Base-by-base conservation (phyloP, 2,113 vertebrate genomes). In the Myiagra hebetior region DNA sequence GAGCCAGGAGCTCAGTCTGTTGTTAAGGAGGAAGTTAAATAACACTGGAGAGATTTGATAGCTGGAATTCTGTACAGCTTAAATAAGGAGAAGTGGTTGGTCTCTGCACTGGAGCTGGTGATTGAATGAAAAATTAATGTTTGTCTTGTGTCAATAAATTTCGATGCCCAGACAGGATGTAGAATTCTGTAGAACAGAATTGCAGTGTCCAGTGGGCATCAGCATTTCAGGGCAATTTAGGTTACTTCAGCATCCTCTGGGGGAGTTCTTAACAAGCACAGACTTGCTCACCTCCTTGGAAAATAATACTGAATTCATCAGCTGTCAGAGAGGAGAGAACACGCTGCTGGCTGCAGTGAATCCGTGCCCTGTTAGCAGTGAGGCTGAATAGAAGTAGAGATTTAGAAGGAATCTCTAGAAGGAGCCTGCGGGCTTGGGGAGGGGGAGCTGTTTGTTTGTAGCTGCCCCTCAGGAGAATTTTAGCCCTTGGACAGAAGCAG, bases 1-100 rank as follows among this genome's bases (percentile, higher is more conserved):
- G 42, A 95, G 97, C 97, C 96, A 97, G 75, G 23, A 79, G 55
- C 80, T 93, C 73, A 62, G 87, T 50, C 81, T 79, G 65, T 42
- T 69, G 89, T 97, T 97, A 97, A 97, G 94, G 95, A 95, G 95
- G 95, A 97, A 97, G 87, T 92, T 77, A 77, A 96, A 85, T 65
- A 93, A 60, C 68, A 7, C 19, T 81, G 50, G 39, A 65, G 78
- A 72, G 78, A 65, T 76, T 79, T 65, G 77, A 49, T 87, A 69
- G 75, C 50, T 93, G 72, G 53, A 69, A 57, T 79, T 89, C 69
- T 87, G 30, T 44, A 20, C 26, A 31, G 65, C 77, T 85, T 79
- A 87, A 95, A 44, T 87, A 41, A 9, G 14, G 35, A 91, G 65
- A 85, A 62, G 22, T 64, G 76, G 49, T 65, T 91, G 85, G 46